These are phyloP conservation scores for Lepidostoma basale DNA, from an alignment of 1,140 invertebrate genomes.

Conservation along the genomic window DNA sequence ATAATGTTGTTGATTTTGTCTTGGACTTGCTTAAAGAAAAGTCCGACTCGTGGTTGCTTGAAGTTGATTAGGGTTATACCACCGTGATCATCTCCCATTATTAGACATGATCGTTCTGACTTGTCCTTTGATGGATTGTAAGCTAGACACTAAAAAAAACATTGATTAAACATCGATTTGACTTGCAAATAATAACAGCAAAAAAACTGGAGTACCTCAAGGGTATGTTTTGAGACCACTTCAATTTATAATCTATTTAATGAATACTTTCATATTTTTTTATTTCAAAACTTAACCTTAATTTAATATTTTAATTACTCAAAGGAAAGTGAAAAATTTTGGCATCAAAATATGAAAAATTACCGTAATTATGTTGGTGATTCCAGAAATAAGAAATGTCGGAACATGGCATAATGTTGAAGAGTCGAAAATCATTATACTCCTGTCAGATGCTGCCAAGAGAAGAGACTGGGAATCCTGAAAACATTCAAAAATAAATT, in stretches of 20 bases:
- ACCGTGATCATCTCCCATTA: constrained; percentile 56
- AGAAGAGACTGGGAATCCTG: constrained; percentile 53
- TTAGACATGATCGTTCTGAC: constrained; percentile 48
- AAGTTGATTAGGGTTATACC: constrained; percentile 53
- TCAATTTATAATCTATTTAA: no score
- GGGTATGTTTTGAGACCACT: no score
- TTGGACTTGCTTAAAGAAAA: constrained; percentile 54
- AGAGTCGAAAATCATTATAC: constrained; percentile 57
- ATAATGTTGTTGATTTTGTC: constrained; percentile 56
- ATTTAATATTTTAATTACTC: no score
- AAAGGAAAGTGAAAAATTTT: constrained; percentile 18
- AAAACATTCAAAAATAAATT: no score
- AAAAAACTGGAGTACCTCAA: no score
- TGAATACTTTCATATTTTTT: no score
- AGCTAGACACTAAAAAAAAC: constrained; percentile 47
- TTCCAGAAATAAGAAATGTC: constrained; percentile 54
- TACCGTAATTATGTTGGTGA: constrained; percentile 49
- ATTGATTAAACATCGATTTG: background rate
- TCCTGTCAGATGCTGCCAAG: constrained; percentile 56
- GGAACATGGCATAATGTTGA: constrained; percentile 56
- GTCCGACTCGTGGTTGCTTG: constrained; percentile 51
- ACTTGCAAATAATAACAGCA: no score
- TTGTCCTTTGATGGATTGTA: constrained; percentile 46
- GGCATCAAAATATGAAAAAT: constrained; percentile 30
- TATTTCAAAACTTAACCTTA: no score